A percentile compares a stretch with the other conserved stretches of the same genome.
Conservation (phyloP, 2,888 invertebrate species). For the Fissipunctia ypsillon region DNA sequence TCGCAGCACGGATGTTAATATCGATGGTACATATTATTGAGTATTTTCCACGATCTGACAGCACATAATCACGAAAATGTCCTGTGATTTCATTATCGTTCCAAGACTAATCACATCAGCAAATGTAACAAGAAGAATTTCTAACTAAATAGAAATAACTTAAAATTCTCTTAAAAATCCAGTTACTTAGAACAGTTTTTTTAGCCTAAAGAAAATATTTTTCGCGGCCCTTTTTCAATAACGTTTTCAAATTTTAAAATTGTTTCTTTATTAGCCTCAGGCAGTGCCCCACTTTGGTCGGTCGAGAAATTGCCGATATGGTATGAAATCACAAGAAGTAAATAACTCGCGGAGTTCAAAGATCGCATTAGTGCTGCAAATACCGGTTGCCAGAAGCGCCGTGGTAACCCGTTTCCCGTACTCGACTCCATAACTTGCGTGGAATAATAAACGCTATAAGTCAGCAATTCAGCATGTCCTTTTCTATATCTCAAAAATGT, state of each 20-base stretch:
- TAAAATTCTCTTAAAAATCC: neutral
- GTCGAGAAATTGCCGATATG: conserved; percentile 1
- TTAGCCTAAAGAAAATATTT: neutral
- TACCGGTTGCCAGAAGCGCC: conserved; percentile 54
- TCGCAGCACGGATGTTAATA: conserved; percentile 35
- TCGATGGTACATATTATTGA: conserved; percentile 26
- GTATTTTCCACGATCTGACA: conserved; percentile 41
- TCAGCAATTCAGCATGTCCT: conserved; percentile 7
- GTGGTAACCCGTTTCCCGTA: conserved; percentile 53
- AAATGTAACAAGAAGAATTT: neutral
- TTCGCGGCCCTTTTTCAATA: no score
- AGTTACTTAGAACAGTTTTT: neutral
- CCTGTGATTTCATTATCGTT: neutral
- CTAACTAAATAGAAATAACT: neutral
- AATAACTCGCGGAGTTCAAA: conserved; percentile 52
- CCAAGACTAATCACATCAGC: neutral
- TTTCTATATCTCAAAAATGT: neutral
- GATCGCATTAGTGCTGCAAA: conserved; percentile 51
- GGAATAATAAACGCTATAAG: conserved; percentile 35
- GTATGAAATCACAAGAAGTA: conserved; percentile 28
- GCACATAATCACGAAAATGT: neutral
- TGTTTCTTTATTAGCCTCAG: neutral
- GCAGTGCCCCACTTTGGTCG: neutral
- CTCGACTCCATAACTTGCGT: conserved; percentile 38
- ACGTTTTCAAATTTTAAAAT: neutral